These are phyloP conservation scores for Ganaspis sp. DNA, from an alignment of 1,140 invertebrate species.

Conservation along the genomic window DNA sequence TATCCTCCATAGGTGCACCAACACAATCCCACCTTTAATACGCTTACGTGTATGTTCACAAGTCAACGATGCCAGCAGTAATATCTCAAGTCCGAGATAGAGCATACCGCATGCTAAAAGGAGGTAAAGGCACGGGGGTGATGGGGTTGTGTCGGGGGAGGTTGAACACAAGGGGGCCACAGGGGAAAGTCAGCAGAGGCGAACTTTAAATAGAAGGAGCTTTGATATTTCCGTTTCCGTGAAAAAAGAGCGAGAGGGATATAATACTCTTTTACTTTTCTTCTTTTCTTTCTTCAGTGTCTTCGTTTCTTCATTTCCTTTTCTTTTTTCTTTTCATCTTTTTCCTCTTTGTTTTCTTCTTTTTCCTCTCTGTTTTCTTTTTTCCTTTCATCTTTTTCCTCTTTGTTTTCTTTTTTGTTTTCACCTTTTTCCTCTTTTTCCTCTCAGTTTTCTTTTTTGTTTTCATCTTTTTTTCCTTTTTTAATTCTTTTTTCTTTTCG, in stretches of 20 bases:
- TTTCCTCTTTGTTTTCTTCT: no score
- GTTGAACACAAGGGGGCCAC: neutral
- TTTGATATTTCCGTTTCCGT: slow-evolving; percentile 30
- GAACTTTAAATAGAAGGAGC: slow-evolving; percentile 28
- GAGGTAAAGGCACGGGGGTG: neutral
- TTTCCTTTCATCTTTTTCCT: no score
- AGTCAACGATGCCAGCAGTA: neutral
- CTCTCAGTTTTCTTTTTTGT: no score
- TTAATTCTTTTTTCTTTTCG: no score
- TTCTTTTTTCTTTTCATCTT: no score
- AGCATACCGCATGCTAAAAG: neutral
- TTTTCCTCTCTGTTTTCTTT: no score
- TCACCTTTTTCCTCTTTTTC: no score
- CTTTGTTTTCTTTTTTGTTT: no score
- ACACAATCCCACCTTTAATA: slow-evolving; percentile 17
- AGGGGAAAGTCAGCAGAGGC: slow-evolving; percentile 1
- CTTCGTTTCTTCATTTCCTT: no score
- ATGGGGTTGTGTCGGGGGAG: neutral
- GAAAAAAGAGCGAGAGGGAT: neutral
- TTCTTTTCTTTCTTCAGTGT: no score
- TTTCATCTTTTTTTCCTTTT: no score
- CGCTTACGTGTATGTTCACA: neutral
- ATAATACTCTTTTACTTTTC: neutral
- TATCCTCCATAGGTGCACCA: slow-evolving; percentile 47
- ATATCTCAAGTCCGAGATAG: slow-evolving; percentile 14